Evolutionary conservation across 2,888 invertebrate species (phyloP).

Genomic region (Volucella zonaria): DNA sequence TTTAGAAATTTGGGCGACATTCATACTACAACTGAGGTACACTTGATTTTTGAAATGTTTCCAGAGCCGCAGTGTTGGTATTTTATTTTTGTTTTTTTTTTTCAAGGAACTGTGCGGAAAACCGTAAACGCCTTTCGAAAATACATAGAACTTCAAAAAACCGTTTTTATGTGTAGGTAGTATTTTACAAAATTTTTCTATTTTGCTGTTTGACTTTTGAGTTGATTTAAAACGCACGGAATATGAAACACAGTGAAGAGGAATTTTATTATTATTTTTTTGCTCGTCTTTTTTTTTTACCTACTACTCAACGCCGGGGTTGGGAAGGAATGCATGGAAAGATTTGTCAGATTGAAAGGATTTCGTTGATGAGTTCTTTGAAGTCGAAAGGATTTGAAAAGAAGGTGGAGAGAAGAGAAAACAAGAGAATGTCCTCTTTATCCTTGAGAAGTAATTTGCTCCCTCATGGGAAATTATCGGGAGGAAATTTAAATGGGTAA

Average conservation of each 20-base stretch:
- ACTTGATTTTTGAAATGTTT: constrained; percentile 51
- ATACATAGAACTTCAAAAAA: constrained; percentile 37
- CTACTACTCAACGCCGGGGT: constrained; percentile 32
- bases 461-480: not conserved
- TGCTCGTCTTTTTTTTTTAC: constrained; percentile 6
- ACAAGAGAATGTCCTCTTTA: constrained; percentile 53
- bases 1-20: constrained; percentile 94
- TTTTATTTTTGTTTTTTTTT: constrained; percentile 1
- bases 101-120: constrained; percentile 32
- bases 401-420: constrained; percentile 18
- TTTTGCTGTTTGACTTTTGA: constrained; percentile 3
- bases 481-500: constrained; percentile 15
- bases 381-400: constrained; percentile 2
- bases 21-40: constrained; percentile 86
- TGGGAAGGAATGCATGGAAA: constrained; percentile 42
- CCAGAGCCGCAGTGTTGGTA: not conserved
- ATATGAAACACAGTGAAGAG: constrained; percentile 51
- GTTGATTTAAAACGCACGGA: constrained; percentile 54
- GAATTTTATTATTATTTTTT: not conserved
- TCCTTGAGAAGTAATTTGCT: constrained; percentile 42
- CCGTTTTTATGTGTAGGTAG: constrained; percentile 16
- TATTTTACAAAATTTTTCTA: constrained; percentile 11
- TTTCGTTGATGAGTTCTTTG: constrained; percentile 6
- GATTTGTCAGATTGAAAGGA: constrained; percentile 55
- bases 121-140: constrained; percentile 17